These are phyloP conservation scores for Ameiurus melas DNA, from an alignment of 2,113 vertebrate species.

Conservation along the genomic window DNA sequence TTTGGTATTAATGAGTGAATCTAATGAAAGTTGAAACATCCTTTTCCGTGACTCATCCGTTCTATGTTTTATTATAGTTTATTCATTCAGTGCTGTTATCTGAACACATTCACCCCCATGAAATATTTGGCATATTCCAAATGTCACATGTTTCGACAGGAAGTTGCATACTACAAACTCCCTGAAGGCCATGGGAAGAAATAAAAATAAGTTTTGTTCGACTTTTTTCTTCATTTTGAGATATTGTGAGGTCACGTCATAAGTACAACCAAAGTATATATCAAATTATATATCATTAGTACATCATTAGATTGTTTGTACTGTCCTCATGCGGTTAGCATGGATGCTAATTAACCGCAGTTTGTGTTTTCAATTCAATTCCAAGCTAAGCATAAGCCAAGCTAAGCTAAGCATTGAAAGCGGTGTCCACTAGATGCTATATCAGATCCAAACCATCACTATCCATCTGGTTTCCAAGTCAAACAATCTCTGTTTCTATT, in stretches of 20 bases:
- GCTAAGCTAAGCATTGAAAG: too few species aligned
- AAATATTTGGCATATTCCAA: background rate
- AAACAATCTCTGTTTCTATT: background rate
- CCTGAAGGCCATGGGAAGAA: background rate
- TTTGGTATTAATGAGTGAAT: background rate
- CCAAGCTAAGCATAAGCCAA: background rate
- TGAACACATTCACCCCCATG: background rate
- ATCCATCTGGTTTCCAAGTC: background rate
- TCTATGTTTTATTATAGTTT: background rate
- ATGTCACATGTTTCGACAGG: background rate
- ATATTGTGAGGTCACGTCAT: background rate
- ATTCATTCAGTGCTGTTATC: background rate
- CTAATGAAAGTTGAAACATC: background rate
- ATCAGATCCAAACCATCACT: background rate
- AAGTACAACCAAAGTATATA: background rate
- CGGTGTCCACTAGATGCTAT: background rate
- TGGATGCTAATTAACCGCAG: background rate
- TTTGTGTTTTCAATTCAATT: background rate
- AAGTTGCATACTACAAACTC: background rate
- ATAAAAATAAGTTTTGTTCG: background rate
- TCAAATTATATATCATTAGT: background rate
- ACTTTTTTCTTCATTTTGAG: background rate
- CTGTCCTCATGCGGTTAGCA: background rate
- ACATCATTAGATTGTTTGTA: background rate
- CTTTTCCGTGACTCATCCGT: background rate